A percentile compares a stretch with the other conserved stretches of the same genome.
phyloP scores from a whole-genome alignment of 2,888 invertebrate species.

The Lypha dubia region DNA sequence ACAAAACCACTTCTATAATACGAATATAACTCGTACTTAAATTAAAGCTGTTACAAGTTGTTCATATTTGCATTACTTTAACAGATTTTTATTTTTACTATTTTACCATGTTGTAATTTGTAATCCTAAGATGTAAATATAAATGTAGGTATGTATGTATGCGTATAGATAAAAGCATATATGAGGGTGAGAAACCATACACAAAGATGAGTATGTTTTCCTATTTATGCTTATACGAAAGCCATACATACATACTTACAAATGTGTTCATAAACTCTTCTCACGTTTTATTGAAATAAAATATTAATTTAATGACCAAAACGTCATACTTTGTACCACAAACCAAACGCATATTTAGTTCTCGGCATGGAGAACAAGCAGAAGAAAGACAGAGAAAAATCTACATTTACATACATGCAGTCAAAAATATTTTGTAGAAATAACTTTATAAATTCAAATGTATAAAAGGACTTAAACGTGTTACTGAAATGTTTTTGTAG shows the following conservation, averaged over 20 bases:
- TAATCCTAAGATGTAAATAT: constrained; percentile 17
- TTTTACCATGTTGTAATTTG: background rate
- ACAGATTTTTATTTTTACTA: constrained; percentile 21
- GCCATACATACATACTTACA: background rate
- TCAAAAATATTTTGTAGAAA: constrained; percentile 24
- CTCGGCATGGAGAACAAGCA: background rate
- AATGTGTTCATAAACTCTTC: constrained; percentile 58
- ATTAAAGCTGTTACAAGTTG: constrained; percentile 45
- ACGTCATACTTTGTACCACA: constrained; percentile 37
- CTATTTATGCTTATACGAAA: background rate
- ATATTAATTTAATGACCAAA: constrained; percentile 70
- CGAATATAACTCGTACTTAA: background rate
- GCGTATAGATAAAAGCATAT: background rate
- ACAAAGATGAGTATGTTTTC: background rate
- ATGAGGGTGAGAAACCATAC: background rate
- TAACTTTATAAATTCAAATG: constrained; percentile 18
- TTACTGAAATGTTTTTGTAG: background rate
- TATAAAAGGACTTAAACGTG: background rate
- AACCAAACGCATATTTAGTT: background rate
- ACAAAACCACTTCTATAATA: constrained; percentile 38
- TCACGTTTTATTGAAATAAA: constrained; percentile 72
- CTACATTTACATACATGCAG: background rate
- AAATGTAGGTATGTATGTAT: too few relatives aligned
- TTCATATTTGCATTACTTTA: constrained; percentile 41
- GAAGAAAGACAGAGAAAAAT: background rate